Base-by-base conservation (phyloP, 2,888 invertebrate genomes). In the Melieria picta region DNA sequence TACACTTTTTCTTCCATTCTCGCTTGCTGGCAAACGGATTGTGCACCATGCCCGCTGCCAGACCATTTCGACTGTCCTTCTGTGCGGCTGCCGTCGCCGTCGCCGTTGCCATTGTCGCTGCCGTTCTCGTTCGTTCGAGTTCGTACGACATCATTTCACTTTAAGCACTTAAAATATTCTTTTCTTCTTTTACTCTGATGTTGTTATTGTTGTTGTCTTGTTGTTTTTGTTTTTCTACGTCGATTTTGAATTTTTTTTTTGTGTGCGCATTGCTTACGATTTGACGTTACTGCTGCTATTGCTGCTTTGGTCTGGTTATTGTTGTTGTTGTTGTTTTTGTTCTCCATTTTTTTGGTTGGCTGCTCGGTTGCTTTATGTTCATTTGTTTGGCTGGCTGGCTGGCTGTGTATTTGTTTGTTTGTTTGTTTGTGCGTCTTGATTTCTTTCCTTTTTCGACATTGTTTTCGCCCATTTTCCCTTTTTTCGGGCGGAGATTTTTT, bases 111-210 rank as follows among this genome's bases (percentile, higher is more conserved):
- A 60, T 62, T 60, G 57, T n/a, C 48, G 55, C 56, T 63, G 30
- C 55, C 43, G 57, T 50, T 68, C 60, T 58, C 65, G 47, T 72
- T 68, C 80, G 56, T 70, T 82, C 80, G 81, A 82, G 82, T 82
- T 80, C 79, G 81, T 82, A 82, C 82, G 83, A 82, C 82, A 82
- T 83, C 82, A 83, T 82, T 82, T 83, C 81, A 82, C 82, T 83
- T 82, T 82, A 82, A 82, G 83, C 83, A 81, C 83, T 82, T 82
- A 82, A 81, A 82, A 81, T 81, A 81, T 81, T 80, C 81, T 80
- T 82, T 81, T 78, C 62, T 69, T 13, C 50, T 48, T 48, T 63
- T 66, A 57, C 67, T 55, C 10, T 69, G 63, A 42, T 62, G 46
- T 65, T 61, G 48, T 62, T 61, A 50, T 65, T 60, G 57, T 52